Conservation (phyloP, 2,113 vertebrate genomes). For the Miniopterus natalensis region DNA sequence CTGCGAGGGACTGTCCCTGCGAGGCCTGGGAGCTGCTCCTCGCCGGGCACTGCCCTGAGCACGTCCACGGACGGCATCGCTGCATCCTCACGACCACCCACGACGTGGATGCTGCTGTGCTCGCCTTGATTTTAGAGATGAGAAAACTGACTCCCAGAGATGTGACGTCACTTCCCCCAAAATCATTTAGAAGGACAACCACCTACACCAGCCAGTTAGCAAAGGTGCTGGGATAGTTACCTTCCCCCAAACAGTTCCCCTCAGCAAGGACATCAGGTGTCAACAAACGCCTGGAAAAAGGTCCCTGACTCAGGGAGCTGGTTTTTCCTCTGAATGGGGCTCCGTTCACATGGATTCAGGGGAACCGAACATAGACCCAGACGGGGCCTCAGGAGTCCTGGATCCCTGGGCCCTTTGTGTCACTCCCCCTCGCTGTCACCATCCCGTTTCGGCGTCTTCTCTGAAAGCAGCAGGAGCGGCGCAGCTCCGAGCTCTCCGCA, state of each 20-base stretch:
- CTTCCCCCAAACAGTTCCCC: neutral
- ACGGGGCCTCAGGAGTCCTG: neutral
- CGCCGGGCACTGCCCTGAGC: neutral
- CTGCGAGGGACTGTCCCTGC: neutral
- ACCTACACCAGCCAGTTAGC: neutral
- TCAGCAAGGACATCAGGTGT: neutral
- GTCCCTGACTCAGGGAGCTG: neutral
- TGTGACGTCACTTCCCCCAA: neutral
- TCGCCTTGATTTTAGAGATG: neutral
- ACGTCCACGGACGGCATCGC: neutral
- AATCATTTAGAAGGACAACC: neutral
- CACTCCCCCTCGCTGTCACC: fast-evolving
- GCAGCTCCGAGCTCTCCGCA: neutral
- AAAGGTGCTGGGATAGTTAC: neutral
- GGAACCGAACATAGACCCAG: neutral
- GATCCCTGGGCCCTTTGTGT: neutral
- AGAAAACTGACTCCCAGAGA: neutral
- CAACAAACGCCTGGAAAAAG: neutral
- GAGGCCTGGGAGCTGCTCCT: fast-evolving
- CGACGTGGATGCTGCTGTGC: neutral
- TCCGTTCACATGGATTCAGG: neutral
- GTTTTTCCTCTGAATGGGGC: neutral
- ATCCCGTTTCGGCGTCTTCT: neutral
- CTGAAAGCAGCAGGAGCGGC: fast-evolving
- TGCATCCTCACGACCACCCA: neutral